Evolutionary conservation across 92 coral and sea anemone species (phyloP), one percentile per base, ranked within the genome.

Genomic region (Nematostella vectensis): DNA sequence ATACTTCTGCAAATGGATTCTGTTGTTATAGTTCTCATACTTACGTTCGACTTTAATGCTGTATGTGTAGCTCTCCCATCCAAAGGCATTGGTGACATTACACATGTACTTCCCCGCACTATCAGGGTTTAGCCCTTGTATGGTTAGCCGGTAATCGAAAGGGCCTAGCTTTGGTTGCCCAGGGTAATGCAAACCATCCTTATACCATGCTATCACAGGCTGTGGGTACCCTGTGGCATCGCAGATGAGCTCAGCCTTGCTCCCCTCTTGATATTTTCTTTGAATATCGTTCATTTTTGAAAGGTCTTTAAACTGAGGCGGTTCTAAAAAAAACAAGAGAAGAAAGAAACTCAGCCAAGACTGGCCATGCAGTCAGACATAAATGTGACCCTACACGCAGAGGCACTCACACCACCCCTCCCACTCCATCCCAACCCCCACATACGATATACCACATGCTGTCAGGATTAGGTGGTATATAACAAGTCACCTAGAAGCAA

Each of bases 181-280:
- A n/a, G 8, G 39, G 33, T 45, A 76, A 20, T 26, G 25, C 17
- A 52, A 29, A 26, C 42, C 31, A 25, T 59, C 53, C 29, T 71
- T 63, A 57, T 39, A 59, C 85, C 85, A 78, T 42, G 61, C 52
- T 31, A 78, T 57, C 19, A 40, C 33, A 13, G 85, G 85, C 2
- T 11, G 13, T 0, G 85, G 85, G n/a, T 0, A 13, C 13, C 79
- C 79, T 25, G 1, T 54, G 11, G 85, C 79, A 18, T 78, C 74
- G 25, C 85, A 78, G 1, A 43, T 38, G 10, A 78, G 23, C 1
- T 0, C 25, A 0, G 65, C 39, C 48, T 47, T 59, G 0, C 39
- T 75, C 3, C 79, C 70, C 38, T 71, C 79, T 2, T 4, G 22
- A 28, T 48, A 55, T 13, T 11, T 16, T 0, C 38, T 37, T 26